phyloP scores from a whole-genome alignment of 2,888 invertebrate species.

The Eudemis profundana region DNA sequence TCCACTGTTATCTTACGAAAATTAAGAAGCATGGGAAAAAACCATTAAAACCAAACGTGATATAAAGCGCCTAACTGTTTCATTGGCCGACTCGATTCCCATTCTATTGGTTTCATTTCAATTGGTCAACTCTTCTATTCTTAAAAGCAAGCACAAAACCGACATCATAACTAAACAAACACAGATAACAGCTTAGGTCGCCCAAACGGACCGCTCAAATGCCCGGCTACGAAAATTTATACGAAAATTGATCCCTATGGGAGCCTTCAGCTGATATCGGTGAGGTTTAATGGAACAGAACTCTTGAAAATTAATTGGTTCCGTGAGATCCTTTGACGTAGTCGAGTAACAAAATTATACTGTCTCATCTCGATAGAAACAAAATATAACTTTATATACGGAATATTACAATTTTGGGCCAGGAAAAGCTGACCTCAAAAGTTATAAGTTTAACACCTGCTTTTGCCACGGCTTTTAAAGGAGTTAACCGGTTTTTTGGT shows the following conservation, averaged over 20 bases:
- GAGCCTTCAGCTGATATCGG: constrained; percentile 13
- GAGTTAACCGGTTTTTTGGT: too few species aligned
- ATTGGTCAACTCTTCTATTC: neutral
- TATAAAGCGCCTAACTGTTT: too few species aligned
- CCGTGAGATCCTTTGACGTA: constrained; percentile 40
- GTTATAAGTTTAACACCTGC: too few species aligned
- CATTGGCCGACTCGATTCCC: too few species aligned
- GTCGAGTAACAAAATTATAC: constrained; percentile 43
- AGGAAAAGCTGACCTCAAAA: constrained; percentile 13
- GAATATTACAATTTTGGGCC: constrained; percentile 27
- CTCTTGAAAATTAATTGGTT: constrained; percentile 44
- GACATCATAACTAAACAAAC: constrained; percentile 9
- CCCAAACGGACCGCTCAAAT: neutral
- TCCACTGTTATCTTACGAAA: too few species aligned
- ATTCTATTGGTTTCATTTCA: too few species aligned
- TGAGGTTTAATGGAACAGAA: constrained; percentile 32
- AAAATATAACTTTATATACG: constrained; percentile 31
- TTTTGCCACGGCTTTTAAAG: too few species aligned
- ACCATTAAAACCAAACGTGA: too few species aligned
- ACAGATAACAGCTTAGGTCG: constrained; percentile 1
- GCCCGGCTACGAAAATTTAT: neutral
- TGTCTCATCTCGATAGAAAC: constrained; percentile 42
- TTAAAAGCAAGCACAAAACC: neutral
- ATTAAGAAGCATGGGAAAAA: too few species aligned
- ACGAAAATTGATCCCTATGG: neutral